Conservation (phyloP, 1,140 invertebrate species). For the Globodera rostochiensis region DNA sequence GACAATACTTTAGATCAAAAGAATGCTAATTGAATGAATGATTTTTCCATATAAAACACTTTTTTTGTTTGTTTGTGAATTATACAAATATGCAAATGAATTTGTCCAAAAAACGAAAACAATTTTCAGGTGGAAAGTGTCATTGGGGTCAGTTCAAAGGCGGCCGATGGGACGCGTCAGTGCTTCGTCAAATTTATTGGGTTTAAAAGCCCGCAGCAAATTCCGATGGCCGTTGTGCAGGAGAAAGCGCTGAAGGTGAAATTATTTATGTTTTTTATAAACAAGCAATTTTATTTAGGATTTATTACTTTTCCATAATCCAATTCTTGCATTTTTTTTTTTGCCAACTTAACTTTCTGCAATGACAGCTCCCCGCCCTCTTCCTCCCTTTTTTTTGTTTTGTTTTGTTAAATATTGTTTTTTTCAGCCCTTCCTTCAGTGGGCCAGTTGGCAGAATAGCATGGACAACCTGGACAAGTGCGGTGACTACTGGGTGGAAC, state of each 20-base stretch:
- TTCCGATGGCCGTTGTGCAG: constrained; percentile 16
- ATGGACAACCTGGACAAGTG: constrained; percentile 7
- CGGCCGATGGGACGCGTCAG: not conserved
- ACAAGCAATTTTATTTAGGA: not conserved
- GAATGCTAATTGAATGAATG: no score
- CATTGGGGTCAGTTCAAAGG: constrained; percentile 10
- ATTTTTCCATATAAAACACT: no score
- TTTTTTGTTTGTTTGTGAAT: not conserved
- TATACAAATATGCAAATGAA: not conserved
- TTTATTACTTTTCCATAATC: no score
- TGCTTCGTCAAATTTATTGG: constrained; percentile 31
- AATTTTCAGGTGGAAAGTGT: constrained; percentile 19
- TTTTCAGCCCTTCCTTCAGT: constrained; percentile 9
- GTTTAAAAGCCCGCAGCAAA: constrained; percentile 17
- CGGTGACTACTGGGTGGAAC: constrained; percentile 13
- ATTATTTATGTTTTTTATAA: constrained; percentile 11
- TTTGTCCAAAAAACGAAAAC: not conserved
- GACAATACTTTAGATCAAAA: no score
- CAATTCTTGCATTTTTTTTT: no score
- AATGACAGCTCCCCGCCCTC: no score
- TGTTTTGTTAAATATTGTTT: no score
- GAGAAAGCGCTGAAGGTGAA: constrained; percentile 21
- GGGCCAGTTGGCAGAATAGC: not conserved
- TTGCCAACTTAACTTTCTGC: no score
- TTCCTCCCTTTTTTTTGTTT: no score